phyloP scores from a whole-genome alignment of 1,140 invertebrate species.

The Sarcophaga peregrina region DNA sequence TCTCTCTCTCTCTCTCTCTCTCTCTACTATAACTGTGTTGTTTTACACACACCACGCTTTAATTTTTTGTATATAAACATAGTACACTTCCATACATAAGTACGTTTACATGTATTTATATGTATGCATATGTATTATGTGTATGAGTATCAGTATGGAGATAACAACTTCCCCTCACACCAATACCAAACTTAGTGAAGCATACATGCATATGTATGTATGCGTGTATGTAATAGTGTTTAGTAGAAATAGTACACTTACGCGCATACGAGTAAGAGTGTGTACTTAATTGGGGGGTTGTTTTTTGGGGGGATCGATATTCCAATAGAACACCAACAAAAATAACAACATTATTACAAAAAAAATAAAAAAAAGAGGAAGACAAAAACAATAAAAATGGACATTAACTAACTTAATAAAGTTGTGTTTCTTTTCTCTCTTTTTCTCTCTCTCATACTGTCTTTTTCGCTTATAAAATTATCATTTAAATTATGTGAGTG shows the following conservation, averaged over 20 bases:
- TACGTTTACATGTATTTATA: background rate
- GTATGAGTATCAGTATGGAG: background rate
- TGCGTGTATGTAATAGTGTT: background rate
- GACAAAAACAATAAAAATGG: background rate
- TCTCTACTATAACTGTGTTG: no score
- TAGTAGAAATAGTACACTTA: background rate
- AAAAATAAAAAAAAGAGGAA: no score
- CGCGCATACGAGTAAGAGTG: conserved; percentile 6
- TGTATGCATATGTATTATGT: background rate
- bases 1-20: no score
- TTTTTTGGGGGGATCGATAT: conserved; percentile 20
- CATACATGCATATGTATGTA: background rate
- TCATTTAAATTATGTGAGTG: background rate
- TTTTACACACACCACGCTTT: no score
- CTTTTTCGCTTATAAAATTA: background rate
- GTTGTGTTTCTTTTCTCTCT: background rate
- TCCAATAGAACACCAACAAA: background rate
- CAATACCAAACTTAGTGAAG: no score
- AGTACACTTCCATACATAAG: background rate
- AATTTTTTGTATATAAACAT: no score
- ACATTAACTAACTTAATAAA: conserved; percentile 17
- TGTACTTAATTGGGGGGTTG: conserved; percentile 6
- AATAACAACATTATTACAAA: background rate
- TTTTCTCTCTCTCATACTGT: background rate
- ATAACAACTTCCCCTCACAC: no score